phyloP scores from a whole-genome alignment of 2,888 invertebrate species.

The Stomorhina lunata region DNA sequence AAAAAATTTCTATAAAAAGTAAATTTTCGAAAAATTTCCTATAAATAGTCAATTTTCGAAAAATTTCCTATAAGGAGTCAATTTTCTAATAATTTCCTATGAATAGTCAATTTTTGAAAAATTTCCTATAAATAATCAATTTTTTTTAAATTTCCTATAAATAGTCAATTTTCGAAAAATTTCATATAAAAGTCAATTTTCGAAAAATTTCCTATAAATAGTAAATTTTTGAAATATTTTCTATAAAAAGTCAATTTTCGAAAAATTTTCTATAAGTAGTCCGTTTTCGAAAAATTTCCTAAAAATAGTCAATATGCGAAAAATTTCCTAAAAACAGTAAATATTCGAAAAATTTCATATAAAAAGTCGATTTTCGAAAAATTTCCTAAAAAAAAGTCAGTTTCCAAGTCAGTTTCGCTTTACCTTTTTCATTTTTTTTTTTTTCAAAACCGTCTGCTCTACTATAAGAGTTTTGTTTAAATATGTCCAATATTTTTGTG shows the following conservation, averaged over 20 bases:
- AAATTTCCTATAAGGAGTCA: too few species aligned
- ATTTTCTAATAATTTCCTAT: background rate
- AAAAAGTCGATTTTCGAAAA: background rate
- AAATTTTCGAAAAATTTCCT: background rate
- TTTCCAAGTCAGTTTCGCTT: background rate
- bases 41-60: background rate
- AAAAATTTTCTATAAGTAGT: background rate
- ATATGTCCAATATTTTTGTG: constrained; percentile 6
- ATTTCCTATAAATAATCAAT: too few species aligned
- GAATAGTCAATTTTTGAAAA: background rate
- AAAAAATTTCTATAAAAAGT: too few species aligned
- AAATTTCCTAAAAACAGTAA: too few species aligned
- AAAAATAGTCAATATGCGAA: too few species aligned
- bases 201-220: too few species aligned
- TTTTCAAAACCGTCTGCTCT: constrained; percentile 18
- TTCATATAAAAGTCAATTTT: background rate
- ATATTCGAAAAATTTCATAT: background rate
- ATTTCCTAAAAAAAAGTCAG: background rate
- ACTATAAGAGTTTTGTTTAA: constrained; percentile 33
- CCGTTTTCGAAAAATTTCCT: background rate
- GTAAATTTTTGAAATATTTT: background rate
- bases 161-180: background rate
- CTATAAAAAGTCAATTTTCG: too few species aligned
- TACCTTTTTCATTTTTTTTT: background rate
- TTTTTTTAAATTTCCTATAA: too few species aligned